phyloP scores from a whole-genome alignment of 2,888 invertebrate species.

The Yponomeuta sedellus region DNA sequence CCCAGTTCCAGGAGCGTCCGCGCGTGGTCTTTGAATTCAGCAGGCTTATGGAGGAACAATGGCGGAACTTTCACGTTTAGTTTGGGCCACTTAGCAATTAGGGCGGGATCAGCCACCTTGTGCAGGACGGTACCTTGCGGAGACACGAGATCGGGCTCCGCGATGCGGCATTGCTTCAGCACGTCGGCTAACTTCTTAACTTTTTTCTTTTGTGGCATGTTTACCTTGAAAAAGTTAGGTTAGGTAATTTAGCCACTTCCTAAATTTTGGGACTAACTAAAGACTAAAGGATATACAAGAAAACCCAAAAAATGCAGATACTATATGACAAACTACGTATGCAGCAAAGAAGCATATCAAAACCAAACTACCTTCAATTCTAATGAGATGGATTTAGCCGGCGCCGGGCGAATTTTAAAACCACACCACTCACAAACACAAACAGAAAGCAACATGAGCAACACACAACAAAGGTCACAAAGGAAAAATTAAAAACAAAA shows the following conservation, averaged over 20 bases:
- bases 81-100: constrained; percentile 38
- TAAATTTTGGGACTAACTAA: too few species aligned
- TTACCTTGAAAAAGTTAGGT: not conserved
- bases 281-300: too few species aligned
- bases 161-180: constrained; percentile 27
- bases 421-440: too few species aligned
- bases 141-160: constrained; percentile 11
- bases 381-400: too few species aligned
- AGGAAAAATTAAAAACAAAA: too few species aligned
- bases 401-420: too few species aligned
- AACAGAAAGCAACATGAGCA: too few species aligned
- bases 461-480: too few species aligned
- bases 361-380: too few species aligned
- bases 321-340: too few species aligned
- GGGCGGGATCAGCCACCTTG: constrained; percentile 23
- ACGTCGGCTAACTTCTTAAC: constrained; percentile 24
- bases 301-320: too few species aligned
- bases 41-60: constrained; percentile 40
- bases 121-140: constrained; percentile 25
- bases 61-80: constrained; percentile 37
- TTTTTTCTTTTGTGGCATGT: constrained; percentile 22
- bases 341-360: too few species aligned
- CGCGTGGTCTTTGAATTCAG: constrained; percentile 33
- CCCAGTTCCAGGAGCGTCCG: constrained; percentile 31
- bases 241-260: not conserved